Conservation (phyloP, 2,888 invertebrate genomes). For the Ischnura elegans region DNA sequence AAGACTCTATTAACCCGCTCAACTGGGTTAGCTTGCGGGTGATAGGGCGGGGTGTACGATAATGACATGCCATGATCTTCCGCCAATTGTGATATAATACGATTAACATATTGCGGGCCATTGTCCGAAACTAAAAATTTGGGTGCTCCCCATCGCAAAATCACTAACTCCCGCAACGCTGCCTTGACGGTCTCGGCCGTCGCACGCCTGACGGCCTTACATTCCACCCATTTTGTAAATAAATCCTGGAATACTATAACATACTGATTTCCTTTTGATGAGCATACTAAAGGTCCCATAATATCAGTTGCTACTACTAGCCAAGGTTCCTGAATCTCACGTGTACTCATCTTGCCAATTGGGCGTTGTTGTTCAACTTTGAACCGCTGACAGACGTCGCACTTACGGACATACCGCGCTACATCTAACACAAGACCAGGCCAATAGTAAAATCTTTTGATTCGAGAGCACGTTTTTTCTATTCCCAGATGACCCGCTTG, state of each 20-base stretch:
- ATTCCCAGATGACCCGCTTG: not conserved
- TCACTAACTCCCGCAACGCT: not conserved
- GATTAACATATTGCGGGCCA: not conserved
- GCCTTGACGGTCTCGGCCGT: not conserved
- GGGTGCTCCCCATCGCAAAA: not conserved
- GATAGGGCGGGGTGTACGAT: slow-evolving; percentile 69
- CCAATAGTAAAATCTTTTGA: slow-evolving; percentile 72
- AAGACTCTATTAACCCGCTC: slow-evolving; percentile 68
- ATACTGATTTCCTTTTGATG: not conserved
- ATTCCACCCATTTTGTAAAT: not conserved
- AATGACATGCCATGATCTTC: not conserved
- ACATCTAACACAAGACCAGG: slow-evolving; percentile 73
- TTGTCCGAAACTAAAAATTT: not conserved
- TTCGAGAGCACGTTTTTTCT: not conserved
- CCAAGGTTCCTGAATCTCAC: not conserved
- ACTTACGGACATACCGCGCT: slow-evolving; percentile 71
- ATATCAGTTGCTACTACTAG: not conserved
- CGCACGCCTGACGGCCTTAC: not conserved
- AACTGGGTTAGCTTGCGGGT: slow-evolving; percentile 70
- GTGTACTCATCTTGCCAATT: not conserved
- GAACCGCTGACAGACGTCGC: slow-evolving; percentile 71
- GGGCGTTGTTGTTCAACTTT: slow-evolving; percentile 71
- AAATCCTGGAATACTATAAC: not conserved
- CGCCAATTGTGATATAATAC: not conserved
- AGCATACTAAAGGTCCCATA: not conserved